Percentiles rank a stretch among this genome's conserved stretches.
Conservation (phyloP, 2,113 vertebrate species). For the Siphamia tubifer region DNA sequence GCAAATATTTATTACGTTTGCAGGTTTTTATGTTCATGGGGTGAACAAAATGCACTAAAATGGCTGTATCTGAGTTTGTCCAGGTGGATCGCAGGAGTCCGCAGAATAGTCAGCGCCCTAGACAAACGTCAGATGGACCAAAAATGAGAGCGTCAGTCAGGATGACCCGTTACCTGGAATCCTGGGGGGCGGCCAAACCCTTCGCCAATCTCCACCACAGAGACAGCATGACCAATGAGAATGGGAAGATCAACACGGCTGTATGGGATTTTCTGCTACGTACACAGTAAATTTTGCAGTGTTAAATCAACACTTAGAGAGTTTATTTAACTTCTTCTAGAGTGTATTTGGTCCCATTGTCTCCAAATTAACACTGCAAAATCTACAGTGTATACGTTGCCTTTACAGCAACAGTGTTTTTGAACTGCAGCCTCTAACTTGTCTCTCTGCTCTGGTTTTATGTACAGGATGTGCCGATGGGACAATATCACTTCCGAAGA, state of each 20-base stretch:
- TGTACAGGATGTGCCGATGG: conserved; percentile 92
- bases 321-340: too few relatives aligned
- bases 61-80: not conserved
- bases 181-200: conserved; percentile 97
- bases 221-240: conserved; percentile 98
- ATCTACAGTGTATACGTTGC: too few relatives aligned
- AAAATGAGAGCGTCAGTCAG: conserved; percentile 97
- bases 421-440: not conserved
- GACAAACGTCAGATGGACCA: conserved; percentile 86
- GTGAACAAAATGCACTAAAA: not conserved
- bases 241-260: conserved; percentile 95
- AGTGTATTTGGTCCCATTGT: too few relatives aligned
- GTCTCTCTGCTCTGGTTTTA: conserved; percentile 8
- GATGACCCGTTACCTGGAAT: conserved; percentile 98
- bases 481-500: conserved; percentile 93
- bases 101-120: conserved; percentile 88
- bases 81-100: conserved; percentile 92
- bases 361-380: too few relatives aligned
- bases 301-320: too few relatives aligned
- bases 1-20: too few relatives aligned
- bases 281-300: too few relatives aligned
- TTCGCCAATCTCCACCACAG: conserved; percentile 96
- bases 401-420: not conserved
- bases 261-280: conserved; percentile 70
- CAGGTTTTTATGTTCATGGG: too few relatives aligned